phyloP scores from a whole-genome alignment of 2,888 invertebrate species.

The Bursaphelenchus okinawaensis region DNA sequence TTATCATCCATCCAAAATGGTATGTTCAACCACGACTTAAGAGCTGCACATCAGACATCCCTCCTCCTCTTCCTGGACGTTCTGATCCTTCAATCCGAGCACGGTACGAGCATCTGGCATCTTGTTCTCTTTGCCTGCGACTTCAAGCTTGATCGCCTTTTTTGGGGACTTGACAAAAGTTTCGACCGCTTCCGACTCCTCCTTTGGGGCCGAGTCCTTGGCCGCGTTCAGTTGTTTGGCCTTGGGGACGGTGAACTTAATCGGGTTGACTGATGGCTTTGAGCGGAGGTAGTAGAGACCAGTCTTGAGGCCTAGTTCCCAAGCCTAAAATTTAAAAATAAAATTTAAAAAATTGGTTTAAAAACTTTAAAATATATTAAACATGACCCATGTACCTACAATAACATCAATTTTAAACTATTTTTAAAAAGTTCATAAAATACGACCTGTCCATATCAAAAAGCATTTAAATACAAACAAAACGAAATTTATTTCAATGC shows the following conservation, averaged over 20 bases:
- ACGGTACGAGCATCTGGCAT: neutral
- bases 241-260: constrained; percentile 96
- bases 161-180: neutral
- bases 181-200: neutral
- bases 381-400: too few relatives aligned
- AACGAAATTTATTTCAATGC: too few relatives aligned
- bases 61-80: constrained; percentile 32
- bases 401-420: too few relatives aligned
- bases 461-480: too few relatives aligned
- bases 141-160: constrained; percentile 2
- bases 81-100: constrained; percentile 2
- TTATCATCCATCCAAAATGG: too few relatives aligned
- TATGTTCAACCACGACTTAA: too few relatives aligned
- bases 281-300: constrained; percentile 97
- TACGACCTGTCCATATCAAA: too few relatives aligned
- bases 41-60: constrained; percentile 54
- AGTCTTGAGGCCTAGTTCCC: constrained; percentile 78
- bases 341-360: neutral
- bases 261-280: constrained; percentile 88
- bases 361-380: neutral
- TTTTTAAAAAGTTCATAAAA: too few relatives aligned
- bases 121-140: neutral
- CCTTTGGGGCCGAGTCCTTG: neutral
- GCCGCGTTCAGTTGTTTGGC: too few relatives aligned
- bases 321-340: neutral